Evolutionary conservation across 2,888 invertebrate genomes (phyloP).

Genomic region (Euspilapteryx auroguttella): DNA sequence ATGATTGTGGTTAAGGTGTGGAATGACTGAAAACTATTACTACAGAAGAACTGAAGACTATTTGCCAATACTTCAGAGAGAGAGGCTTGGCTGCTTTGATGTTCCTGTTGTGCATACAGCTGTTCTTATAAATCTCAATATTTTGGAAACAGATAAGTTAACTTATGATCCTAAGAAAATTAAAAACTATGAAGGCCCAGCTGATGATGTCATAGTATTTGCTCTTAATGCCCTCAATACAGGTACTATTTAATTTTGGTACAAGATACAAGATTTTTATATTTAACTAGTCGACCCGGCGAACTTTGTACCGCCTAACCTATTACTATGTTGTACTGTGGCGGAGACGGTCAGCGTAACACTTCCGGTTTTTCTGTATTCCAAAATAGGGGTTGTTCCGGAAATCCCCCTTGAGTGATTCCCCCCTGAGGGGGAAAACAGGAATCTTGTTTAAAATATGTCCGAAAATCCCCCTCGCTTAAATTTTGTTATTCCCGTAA

Average conservation of each 20-base stretch:
- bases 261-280: neutral
- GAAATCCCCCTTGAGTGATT: too few relatives aligned
- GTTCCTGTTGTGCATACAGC: conserved; percentile 94
- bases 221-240: conserved; percentile 77
- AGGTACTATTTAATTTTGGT: conserved; percentile 23
- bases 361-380: too few relatives aligned
- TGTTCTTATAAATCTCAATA: conserved; percentile 75
- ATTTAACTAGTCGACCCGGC: too few relatives aligned
- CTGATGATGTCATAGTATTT: conserved; percentile 92
- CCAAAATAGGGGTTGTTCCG: too few relatives aligned
- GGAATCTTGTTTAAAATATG: too few relatives aligned
- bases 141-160: conserved; percentile 59
- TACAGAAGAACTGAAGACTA: conserved; percentile 85
- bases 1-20: conserved; percentile 66
- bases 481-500: too few relatives aligned
- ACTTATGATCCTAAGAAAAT: conserved; percentile 73
- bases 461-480: too few relatives aligned
- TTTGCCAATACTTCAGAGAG: conserved; percentile 71
- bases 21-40: conserved; percentile 84
- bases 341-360: too few relatives aligned
- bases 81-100: conserved; percentile 71
- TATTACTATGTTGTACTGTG: too few relatives aligned
- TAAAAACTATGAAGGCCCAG: conserved; percentile 70
- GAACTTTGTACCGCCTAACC: too few relatives aligned
- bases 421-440: too few relatives aligned